Percentiles rank a stretch among this genome's conserved stretches.
Evolutionary conservation across 2,797 vertebrate genomes (phyloP).

Genomic region (Ambastaia sidthimunki): DNA sequence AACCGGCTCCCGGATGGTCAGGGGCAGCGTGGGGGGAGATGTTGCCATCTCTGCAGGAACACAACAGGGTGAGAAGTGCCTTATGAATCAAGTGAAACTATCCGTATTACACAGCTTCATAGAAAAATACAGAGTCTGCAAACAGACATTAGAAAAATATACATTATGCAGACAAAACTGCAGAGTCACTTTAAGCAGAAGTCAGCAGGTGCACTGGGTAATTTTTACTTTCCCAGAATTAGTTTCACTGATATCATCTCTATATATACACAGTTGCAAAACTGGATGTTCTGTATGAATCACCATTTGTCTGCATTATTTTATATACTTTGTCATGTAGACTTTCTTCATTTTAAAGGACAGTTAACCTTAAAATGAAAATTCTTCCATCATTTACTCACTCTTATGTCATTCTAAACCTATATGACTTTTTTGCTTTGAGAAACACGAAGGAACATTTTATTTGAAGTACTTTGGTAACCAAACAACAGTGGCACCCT

Average conservation of each 20-base stretch:
- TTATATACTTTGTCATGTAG: neutral
- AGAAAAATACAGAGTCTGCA: slow-evolving; percentile 13
- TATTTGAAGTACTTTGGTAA: no score
- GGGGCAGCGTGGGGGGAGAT: slow-evolving; percentile 82
- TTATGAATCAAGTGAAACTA: slow-evolving; percentile 1
- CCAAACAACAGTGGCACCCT: no score
- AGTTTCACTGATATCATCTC: slow-evolving; percentile 1
- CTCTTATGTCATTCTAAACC: no score
- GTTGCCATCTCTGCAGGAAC: slow-evolving; percentile 81
- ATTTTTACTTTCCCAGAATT: neutral
- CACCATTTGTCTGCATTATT: neutral
- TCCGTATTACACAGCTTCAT: neutral
- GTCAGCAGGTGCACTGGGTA: neutral
- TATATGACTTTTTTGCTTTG: no score
- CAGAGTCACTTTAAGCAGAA: neutral
- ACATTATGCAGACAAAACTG: neutral
- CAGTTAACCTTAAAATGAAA: no score
- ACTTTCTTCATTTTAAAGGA: neutral
- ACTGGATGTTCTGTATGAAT: no score
- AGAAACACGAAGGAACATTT: no score
- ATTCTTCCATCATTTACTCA: no score
- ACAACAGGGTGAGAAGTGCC: neutral
- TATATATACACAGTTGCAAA: neutral
- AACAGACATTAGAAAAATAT: neutral
- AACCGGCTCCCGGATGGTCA: slow-evolving; percentile 85